phyloP scores from a whole-genome alignment of 2,888 invertebrate genomes.

The Drosophila anceps region DNA sequence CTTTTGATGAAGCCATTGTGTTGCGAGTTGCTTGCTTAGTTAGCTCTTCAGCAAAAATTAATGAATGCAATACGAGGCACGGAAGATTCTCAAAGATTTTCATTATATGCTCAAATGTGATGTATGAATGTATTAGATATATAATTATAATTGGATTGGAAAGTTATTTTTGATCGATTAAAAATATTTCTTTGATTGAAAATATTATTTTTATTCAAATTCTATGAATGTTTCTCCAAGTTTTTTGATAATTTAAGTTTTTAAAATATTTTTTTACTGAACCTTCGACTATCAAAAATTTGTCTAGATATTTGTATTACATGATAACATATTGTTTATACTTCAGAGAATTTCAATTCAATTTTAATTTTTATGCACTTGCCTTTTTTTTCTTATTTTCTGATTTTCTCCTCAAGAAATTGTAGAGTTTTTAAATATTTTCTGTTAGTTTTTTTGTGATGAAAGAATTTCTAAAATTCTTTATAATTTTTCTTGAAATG shows the following conservation, averaged over 20 bases:
- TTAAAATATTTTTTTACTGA: too few relatives aligned
- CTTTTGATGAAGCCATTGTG: conserved; percentile 26
- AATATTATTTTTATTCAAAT: neutral
- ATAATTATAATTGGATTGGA: neutral
- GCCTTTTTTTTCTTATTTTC: too few relatives aligned
- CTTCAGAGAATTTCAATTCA: neutral
- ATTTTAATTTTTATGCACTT: neutral
- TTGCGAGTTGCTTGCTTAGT: neutral
- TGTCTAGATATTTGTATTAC: too few relatives aligned
- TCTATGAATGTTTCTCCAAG: neutral
- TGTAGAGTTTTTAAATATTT: neutral
- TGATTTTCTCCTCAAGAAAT: neutral
- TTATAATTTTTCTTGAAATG: too few relatives aligned
- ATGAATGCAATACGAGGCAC: neutral
- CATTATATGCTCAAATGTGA: neutral
- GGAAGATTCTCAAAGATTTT: neutral
- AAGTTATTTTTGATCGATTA: neutral
- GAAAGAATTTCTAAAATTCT: too few relatives aligned
- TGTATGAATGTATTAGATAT: neutral
- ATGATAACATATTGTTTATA: neutral
- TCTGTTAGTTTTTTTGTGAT: too few relatives aligned
- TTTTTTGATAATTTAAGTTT: too few relatives aligned
- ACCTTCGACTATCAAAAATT: too few relatives aligned
- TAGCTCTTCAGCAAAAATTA: neutral
- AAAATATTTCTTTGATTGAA: neutral